Percentiles rank a stretch among this genome's conserved stretches.
phyloP scores from a whole-genome alignment of 2,113 vertebrate genomes.

The Grammomys dolichurus region DNA sequence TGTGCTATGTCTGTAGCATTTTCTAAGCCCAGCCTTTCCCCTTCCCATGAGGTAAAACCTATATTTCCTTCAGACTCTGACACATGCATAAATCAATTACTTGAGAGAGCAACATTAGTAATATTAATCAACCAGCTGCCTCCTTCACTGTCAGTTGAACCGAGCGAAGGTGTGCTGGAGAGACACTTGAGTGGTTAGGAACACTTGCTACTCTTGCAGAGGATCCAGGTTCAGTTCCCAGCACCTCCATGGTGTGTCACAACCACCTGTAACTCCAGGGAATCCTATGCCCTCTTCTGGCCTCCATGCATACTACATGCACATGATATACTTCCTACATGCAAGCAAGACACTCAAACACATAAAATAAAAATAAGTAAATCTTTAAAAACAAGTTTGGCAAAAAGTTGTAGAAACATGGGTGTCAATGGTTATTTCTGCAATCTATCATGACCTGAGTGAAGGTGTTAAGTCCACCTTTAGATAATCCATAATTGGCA shows the following conservation, averaged over 20 bases:
- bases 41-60: not conserved
- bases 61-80: slow-evolving; percentile 22
- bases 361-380: not conserved
- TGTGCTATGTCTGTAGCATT: not conserved
- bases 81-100: not conserved
- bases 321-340: not conserved
- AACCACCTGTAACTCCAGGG: not conserved
- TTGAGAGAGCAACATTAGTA: not conserved
- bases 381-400: not conserved
- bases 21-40: not conserved
- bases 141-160: too few species aligned
- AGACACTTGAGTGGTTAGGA: not conserved
- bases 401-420: not conserved
- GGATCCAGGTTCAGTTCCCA: not conserved
- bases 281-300: not conserved
- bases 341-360: not conserved
- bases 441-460: not conserved
- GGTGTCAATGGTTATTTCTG: not conserved
- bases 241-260: not conserved
- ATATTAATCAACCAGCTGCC: too few species aligned
- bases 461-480: not conserved
- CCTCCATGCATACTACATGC: not conserved
- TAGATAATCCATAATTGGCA: not conserved
- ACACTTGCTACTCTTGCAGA: not conserved
- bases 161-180: not conserved